These are phyloP conservation scores for Tipula unca DNA, from an alignment of 2,888 invertebrate genomes.

Conservation along the genomic window DNA sequence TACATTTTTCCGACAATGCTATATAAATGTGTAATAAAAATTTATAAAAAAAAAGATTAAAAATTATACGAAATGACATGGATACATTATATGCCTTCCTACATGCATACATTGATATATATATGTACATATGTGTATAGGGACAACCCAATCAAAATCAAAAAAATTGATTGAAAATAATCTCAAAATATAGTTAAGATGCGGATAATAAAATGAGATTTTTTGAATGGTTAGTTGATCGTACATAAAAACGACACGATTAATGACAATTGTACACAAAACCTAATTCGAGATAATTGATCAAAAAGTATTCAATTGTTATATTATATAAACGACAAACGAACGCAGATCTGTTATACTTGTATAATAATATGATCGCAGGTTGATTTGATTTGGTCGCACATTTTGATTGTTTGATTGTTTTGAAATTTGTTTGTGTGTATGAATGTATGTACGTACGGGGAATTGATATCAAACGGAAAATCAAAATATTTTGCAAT, in stretches of 20 bases:
- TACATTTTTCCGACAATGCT: constrained; percentile 16
- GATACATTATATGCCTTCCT: not conserved
- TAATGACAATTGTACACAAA: constrained; percentile 20
- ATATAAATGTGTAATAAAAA: not conserved
- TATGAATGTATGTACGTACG: not conserved
- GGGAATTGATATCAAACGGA: not conserved
- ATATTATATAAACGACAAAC: not conserved
- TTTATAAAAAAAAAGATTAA: not conserved
- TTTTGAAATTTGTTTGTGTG: not conserved
- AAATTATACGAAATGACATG: not conserved
- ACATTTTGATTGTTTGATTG: constrained; percentile 16
- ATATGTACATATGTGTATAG: not conserved
- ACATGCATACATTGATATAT: not conserved
- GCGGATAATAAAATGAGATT: not conserved
- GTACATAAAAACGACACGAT: constrained; percentile 14
- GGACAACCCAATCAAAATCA: not conserved
- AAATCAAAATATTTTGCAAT: not conserved
- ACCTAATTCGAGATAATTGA: constrained; percentile 20
- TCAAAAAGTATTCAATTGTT: constrained; percentile 15
- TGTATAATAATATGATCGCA: not conserved
- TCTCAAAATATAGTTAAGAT: not conserved
- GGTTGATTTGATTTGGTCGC: constrained; percentile 8
- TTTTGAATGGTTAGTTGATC: not conserved
- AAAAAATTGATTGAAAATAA: not conserved
- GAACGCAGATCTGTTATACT: not conserved